Evolutionary conservation across 2,113 vertebrate species (phyloP), one percentile per base, ranked within the genome.

Genomic region (Pardalotus punctatus): DNA sequence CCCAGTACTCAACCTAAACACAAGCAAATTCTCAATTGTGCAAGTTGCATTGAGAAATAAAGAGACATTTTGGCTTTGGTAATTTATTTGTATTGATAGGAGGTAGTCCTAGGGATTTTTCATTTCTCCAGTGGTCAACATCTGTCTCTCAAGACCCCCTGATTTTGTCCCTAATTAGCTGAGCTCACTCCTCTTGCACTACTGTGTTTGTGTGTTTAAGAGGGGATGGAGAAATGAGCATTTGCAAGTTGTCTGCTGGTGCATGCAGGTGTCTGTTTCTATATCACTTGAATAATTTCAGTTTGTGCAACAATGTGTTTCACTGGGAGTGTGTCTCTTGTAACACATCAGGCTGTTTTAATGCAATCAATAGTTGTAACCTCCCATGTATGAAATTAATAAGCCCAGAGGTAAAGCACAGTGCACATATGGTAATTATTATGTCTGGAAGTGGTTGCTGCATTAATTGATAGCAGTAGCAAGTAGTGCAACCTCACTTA

Each of bases 401-500:
- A 84, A 92, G 76, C 97, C 95, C 86, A 92, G 95, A 89, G 96
- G 96, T 97, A 94, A 91, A 54, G 33, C 80, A 4, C 72, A 35
- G 58, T 33, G 5, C 66, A 86, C 97, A 95, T 88, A 60, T 94
- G 97, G 97, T 95, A 91, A 90, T 96, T 92, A 89, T 94, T 94
- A 94, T 0, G 56, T 78, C 92, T 97, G 96, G 96, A 96, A 93
- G 91, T 94, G 94, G 93, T 93, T 97, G 90, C 95, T 65, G 70
- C 48, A 86, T 95, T 97, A 96, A 97, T 96, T 97, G 97, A 96
- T 86, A 94, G 95, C 96, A 96, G 95, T 89, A 93, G 93, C 93
- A 61, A 92, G 92, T 87, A 88, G 88, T 79, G 85, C 88, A 96
- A 93, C 88, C 89, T 93, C 85, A 22, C 81, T 97, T 96, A 73